phyloP scores from a whole-genome alignment of 2,888 invertebrate genomes.

The Conistra vaccinii region DNA sequence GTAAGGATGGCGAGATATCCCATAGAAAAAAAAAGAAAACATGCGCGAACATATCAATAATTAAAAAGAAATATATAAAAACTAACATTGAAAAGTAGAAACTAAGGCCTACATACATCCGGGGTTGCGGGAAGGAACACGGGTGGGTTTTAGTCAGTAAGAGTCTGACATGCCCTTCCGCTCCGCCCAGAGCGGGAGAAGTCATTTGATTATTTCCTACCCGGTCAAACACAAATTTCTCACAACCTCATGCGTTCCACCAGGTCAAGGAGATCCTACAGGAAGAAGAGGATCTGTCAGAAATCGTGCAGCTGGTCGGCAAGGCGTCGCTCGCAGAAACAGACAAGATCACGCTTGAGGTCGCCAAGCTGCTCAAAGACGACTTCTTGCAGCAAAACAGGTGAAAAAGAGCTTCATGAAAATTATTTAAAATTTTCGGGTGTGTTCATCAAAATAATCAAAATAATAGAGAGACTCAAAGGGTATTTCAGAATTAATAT shows the following conservation, averaged over 20 bases:
- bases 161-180: too few relatives aligned
- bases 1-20: neutral
- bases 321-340: conserved; percentile 99
- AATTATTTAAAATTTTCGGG: too few relatives aligned
- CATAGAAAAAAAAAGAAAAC: neutral
- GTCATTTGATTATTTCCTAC: too few relatives aligned
- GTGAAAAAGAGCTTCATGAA: conserved; percentile 74
- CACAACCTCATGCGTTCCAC: neutral
- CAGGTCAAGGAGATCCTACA: conserved; percentile 97
- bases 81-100: neutral
- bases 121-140: too few relatives aligned
- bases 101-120: neutral
- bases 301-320: conserved; percentile 99
- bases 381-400: conserved; percentile 99
- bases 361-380: conserved; percentile 99
- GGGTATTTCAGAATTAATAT: too few relatives aligned
- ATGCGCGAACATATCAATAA: neutral
- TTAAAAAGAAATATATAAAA: neutral
- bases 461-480: neutral
- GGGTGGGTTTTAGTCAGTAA: too few relatives aligned
- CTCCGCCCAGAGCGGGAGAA: too few relatives aligned
- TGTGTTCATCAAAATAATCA: neutral
- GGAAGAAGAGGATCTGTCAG: conserved; percentile 99
- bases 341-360: conserved; percentile 99
- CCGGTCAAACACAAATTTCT: neutral